These are phyloP conservation scores for Coracopsis vasa DNA, from an alignment of 2,113 vertebrate species.

Conservation along the genomic window DNA sequence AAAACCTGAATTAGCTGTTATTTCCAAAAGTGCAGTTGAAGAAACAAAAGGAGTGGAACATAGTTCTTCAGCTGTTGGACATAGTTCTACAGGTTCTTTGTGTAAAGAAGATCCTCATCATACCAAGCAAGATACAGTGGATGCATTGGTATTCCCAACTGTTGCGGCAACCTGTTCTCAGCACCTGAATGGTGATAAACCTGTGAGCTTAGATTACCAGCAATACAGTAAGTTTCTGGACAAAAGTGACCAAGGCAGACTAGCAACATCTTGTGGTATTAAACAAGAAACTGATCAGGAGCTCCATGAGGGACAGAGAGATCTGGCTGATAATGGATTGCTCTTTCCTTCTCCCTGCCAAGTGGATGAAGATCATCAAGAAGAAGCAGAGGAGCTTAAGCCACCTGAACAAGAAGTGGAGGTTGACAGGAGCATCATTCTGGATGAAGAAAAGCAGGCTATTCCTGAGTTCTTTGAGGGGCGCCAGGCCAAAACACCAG, in stretches of 20 bases:
- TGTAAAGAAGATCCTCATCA: conserved; percentile 1
- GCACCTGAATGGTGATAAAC: conserved; percentile 3
- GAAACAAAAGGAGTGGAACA: background rate
- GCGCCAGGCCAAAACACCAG: conserved; percentile 93
- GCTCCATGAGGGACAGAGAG: conserved; percentile 30
- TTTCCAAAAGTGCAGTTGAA: background rate
- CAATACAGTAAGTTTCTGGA: conserved; percentile 1
- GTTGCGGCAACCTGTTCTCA: conserved; percentile 19
- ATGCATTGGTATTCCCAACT: conserved; percentile 17
- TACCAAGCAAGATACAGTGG: background rate
- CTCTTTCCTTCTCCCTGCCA: conserved; percentile 61
- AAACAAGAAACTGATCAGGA: background rate
- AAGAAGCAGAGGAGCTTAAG: conserved; percentile 86
- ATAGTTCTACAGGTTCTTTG: background rate
- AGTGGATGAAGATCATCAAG: conserved; percentile 68
- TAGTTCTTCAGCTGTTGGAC: background rate
- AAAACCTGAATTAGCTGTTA: conserved; percentile 1
- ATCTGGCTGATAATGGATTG: background rate
- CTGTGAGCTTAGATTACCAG: background rate
- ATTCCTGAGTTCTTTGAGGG: conserved; percentile 98
- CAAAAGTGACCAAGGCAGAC: background rate
- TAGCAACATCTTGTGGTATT: background rate
- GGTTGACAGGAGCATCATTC: conserved; percentile 82
- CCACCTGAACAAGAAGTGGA: conserved; percentile 89
- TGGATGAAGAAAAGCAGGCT: conserved; percentile 95